Percentiles rank a stretch among this genome's conserved stretches.
These are phyloP conservation scores for Schizopygopsis pylzovi DNA, from an alignment of 2,797 vertebrate genomes.

Conservation along the genomic window DNA sequence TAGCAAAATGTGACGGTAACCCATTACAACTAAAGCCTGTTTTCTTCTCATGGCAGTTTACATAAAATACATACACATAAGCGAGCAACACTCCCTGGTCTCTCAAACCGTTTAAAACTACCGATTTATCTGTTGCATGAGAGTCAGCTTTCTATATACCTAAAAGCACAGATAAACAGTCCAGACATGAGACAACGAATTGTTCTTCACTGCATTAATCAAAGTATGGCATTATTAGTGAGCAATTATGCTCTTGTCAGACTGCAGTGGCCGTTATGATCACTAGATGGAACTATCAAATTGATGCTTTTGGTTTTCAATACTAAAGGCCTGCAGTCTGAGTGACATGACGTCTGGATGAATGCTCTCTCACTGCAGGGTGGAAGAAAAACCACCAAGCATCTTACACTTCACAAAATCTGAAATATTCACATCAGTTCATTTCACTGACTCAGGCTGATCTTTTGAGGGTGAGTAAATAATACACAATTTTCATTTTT, in stretches of 20 bases:
- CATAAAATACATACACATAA: conserved; percentile 21
- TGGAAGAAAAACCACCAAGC: conserved; percentile 5
- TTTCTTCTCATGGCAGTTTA: conserved; percentile 21
- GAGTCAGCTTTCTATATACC: background rate
- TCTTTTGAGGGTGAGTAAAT: background rate
- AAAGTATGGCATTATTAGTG: background rate
- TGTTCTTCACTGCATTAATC: background rate
- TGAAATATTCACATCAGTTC: background rate
- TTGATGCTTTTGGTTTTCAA: conserved; percentile 3
- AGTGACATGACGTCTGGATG: background rate
- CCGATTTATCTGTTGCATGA: background rate
- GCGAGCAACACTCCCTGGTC: conserved; percentile 31
- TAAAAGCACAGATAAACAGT: background rate
- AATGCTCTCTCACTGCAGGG: background rate
- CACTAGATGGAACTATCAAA: conserved; percentile 40
- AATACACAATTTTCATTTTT: background rate
- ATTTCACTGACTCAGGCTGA: background rate
- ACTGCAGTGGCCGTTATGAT: conserved; percentile 9
- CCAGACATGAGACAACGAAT: background rate
- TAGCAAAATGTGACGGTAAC: background rate
- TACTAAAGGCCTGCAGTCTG: conserved; percentile 2
- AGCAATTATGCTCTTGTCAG: background rate
- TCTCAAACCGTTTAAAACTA: conserved; percentile 60
- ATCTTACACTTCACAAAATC: background rate
- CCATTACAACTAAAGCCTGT: background rate